Evolutionary conservation across 2,888 invertebrate species (phyloP).

Genomic region (Tuberolachnus salignus): DNA sequence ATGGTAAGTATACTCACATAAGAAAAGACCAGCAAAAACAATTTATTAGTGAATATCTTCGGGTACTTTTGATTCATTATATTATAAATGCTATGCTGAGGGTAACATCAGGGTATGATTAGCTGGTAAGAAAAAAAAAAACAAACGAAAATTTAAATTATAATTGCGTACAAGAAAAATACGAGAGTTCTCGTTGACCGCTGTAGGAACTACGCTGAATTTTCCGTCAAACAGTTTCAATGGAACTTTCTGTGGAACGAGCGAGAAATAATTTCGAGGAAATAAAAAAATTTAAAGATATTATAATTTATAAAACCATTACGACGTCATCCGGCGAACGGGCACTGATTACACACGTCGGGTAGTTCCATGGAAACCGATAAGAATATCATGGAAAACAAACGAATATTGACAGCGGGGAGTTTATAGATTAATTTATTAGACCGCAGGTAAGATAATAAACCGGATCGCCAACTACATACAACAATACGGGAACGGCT

Average conservation of each 20-base stretch:
- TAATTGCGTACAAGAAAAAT: neutral
- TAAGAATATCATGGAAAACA: neutral
- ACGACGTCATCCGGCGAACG: slow-evolving; percentile 50
- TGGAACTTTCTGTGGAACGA: no score
- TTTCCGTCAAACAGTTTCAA: no score
- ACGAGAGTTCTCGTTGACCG: neutral
- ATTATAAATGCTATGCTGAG: slow-evolving; percentile 7
- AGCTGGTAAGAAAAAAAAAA: neutral
- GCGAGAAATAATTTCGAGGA: no score
- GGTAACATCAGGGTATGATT: slow-evolving; percentile 27
- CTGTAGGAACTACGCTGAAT: neutral
- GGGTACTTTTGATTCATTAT: slow-evolving; percentile 39
- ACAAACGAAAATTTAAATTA: neutral
- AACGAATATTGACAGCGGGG: no score
- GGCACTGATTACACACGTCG: slow-evolving; percentile 20
- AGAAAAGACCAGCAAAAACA: slow-evolving; percentile 16
- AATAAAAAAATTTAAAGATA: slow-evolving; percentile 19
- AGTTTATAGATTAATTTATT: no score
- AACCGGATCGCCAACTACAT: no score
- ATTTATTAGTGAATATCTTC: slow-evolving; percentile 15
- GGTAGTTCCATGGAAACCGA: slow-evolving; percentile 9
- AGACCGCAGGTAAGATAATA: no score
- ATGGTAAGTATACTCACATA: neutral
- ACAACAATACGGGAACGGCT: no score
- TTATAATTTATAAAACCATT: slow-evolving; percentile 7